phyloP scores from a whole-genome alignment of 2,797 vertebrate genomes.

The Kryptopterus vitreolus region DNA sequence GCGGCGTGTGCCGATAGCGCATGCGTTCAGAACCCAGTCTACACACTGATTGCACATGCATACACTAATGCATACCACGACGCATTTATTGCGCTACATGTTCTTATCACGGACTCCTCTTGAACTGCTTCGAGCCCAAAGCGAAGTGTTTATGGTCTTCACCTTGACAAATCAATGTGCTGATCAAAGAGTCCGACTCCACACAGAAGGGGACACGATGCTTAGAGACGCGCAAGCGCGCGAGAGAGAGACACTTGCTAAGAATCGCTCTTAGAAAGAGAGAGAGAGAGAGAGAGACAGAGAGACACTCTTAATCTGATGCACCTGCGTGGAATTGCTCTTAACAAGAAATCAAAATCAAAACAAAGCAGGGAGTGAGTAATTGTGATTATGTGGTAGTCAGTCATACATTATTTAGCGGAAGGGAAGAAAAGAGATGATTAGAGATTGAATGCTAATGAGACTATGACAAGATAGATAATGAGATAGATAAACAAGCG shows the following conservation, averaged over 20 bases:
- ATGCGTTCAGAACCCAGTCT: background rate
- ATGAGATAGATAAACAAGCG: conserved; percentile 56
- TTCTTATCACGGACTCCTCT: conserved; percentile 37
- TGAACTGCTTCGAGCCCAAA: conserved; percentile 20
- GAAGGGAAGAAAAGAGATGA: conserved; percentile 42
- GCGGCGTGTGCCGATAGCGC: background rate
- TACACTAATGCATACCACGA: conserved; percentile 64
- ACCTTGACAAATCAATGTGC: conserved; percentile 52
- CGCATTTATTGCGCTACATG: conserved; percentile 57
- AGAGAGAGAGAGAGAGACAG: conserved; percentile 7
- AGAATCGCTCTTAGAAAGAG: background rate
- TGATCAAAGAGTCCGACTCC: conserved; percentile 54
- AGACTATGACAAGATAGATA: conserved; percentile 41
- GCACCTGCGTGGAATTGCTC: conserved; percentile 39
- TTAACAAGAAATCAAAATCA: conserved; percentile 46
- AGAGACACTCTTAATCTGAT: conserved; percentile 28
- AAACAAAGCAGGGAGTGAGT: conserved; percentile 37
- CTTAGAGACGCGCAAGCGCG: background rate
- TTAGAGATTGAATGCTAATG: conserved; percentile 48
- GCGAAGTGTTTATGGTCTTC: conserved; percentile 45
- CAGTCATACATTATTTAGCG: conserved; percentile 41
- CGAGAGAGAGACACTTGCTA: background rate
- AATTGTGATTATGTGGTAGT: conserved; percentile 48
- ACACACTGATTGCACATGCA: conserved; percentile 63
- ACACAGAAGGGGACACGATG: conserved; percentile 15